phyloP scores from a whole-genome alignment of 2,113 vertebrate genomes.

The Cathartes aura region DNA sequence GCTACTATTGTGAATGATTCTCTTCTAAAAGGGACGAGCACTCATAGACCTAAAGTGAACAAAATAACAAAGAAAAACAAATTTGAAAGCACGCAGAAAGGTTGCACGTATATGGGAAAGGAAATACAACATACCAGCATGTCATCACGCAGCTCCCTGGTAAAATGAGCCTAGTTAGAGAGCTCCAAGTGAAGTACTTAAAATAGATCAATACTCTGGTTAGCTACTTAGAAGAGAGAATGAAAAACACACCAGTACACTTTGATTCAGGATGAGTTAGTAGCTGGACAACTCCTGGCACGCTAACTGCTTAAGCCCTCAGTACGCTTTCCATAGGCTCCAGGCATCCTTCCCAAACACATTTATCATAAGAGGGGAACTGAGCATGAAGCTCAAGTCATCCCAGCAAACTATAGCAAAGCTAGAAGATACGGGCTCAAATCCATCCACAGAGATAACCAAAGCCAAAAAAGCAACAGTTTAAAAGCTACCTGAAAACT shows the following conservation, averaged over 20 bases:
- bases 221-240: background rate
- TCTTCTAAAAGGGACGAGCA: background rate
- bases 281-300: conserved; percentile 16
- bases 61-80: background rate
- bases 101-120: background rate
- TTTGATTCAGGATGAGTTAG: background rate
- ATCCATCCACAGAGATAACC: background rate
- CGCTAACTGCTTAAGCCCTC: background rate
- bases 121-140: background rate
- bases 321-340: conserved; percentile 1
- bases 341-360: background rate
- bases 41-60: background rate
- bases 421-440: background rate
- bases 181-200: background rate
- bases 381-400: background rate
- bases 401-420: background rate
- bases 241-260: background rate
- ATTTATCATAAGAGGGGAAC: background rate
- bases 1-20: background rate
- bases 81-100: background rate
- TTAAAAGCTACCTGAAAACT: background rate
- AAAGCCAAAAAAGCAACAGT: background rate
- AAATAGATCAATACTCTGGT: conserved; percentile 15
- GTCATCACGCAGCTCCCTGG: background rate
- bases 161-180: background rate